Evolutionary conservation across 2,113 vertebrate species (phyloP).

Genomic region (Mustela nigripes): DNA sequence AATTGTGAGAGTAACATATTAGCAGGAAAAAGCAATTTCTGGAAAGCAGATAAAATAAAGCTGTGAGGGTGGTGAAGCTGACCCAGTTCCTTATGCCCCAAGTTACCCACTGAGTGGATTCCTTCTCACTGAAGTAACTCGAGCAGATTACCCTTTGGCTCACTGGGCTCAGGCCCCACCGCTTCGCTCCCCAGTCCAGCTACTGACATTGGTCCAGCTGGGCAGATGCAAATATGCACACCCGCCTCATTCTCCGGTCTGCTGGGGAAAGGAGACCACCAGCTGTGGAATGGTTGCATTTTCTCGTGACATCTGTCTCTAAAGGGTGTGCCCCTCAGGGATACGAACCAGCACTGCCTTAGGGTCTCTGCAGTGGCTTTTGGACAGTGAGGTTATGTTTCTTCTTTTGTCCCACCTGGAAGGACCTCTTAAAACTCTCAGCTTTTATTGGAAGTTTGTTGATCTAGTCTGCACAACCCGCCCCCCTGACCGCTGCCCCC

Average conservation of each 20-base stretch:
- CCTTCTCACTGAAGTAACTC: background rate
- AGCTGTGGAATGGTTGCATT: background rate
- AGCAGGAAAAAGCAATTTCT: background rate
- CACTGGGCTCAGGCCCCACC: background rate
- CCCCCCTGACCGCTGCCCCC: too few relatives aligned
- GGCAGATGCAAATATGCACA: background rate
- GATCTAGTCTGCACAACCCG: background rate
- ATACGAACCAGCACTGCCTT: background rate
- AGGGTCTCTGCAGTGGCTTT: background rate
- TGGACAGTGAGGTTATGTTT: background rate
- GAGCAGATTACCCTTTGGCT: background rate
- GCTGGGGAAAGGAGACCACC: background rate
- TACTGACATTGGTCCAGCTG: background rate
- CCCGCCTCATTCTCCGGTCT: background rate
- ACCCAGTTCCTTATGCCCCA: background rate
- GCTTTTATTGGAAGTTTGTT: background rate
- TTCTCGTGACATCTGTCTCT: background rate
- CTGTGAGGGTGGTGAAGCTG: background rate
- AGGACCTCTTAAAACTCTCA: background rate
- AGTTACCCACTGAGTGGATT: background rate
- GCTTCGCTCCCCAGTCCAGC: background rate
- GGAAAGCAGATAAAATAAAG: constrained; percentile 14
- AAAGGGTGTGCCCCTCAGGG: background rate
- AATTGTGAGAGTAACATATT: background rate
- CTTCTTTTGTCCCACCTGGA: background rate